These are phyloP conservation scores for Maconellicoccus hirsutus DNA, from an alignment of 1,140 invertebrate genomes.

Conservation along the genomic window DNA sequence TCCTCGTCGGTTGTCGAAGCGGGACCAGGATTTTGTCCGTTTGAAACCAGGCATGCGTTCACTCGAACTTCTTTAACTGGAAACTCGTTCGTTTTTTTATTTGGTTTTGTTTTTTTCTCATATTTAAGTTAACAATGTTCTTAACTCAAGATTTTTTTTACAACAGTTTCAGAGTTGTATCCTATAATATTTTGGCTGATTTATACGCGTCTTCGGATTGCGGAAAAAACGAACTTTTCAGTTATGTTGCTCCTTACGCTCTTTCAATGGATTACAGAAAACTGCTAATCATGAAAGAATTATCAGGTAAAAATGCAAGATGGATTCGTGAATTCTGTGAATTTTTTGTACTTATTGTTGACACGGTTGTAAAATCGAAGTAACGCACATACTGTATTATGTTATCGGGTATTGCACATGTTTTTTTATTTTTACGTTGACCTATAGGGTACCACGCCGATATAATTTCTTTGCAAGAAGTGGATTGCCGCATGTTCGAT, in stretches of 20 bases:
- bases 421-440: constrained; percentile 25
- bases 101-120: neutral
- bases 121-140: too few relatives aligned
- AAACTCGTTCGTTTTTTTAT: constrained; percentile 25
- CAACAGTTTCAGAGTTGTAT: constrained; percentile 62
- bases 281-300: constrained; percentile 68
- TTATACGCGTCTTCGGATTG: constrained; percentile 71
- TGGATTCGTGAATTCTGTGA: too few relatives aligned
- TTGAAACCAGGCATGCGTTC: constrained; percentile 61
- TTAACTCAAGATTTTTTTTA: constrained; percentile 21
- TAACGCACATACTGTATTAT: neutral
- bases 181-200: constrained; percentile 83
- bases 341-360: too few relatives aligned
- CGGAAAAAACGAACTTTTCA: constrained; percentile 56
- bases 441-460: constrained; percentile 72
- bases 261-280: constrained; percentile 76
- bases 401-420: too few relatives aligned
- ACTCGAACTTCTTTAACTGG: constrained; percentile 40
- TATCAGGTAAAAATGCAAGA: constrained; percentile 56
- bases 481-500: constrained; percentile 69
- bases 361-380: neutral
- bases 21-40: constrained; percentile 65
- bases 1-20: constrained; percentile 46
- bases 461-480: constrained; percentile 84
- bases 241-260: constrained; percentile 66